phyloP scores from a whole-genome alignment of 2,113 vertebrate species.

The Cepphus grylle region DNA sequence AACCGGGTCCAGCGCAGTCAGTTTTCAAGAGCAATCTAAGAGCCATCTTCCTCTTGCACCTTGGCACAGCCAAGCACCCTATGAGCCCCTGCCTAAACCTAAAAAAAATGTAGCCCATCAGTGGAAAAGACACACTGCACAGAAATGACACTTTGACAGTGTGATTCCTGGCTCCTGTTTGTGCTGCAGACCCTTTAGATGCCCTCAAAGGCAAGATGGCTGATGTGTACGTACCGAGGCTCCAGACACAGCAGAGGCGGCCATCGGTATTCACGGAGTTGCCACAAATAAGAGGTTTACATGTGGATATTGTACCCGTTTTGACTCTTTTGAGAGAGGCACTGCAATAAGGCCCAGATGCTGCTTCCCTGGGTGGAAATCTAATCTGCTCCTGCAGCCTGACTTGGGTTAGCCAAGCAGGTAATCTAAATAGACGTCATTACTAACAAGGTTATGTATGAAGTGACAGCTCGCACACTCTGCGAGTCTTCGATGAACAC shows the following conservation, averaged over 20 bases:
- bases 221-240: not conserved
- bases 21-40: not conserved
- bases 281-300: not conserved
- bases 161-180: not conserved
- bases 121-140: not conserved
- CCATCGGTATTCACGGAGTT: not conserved
- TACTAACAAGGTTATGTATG: not conserved
- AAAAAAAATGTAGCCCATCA: not conserved
- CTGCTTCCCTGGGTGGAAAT: not conserved
- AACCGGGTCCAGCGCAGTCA: rapidly evolving
- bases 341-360: not conserved
- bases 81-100: not conserved
- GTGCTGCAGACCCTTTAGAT: not conserved
- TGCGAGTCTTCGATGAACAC: not conserved
- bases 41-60: not conserved
- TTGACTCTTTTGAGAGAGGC: not conserved
- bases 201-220: not conserved
- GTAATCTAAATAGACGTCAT: not conserved
- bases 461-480: not conserved
- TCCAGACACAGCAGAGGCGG: not conserved
- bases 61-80: not conserved
- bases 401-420: not conserved
- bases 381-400: not conserved
- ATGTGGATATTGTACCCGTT: not conserved
- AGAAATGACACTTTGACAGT: not conserved